Evolutionary conservation across 2,113 vertebrate species (phyloP).

Genomic region (Scolopax mira): DNA sequence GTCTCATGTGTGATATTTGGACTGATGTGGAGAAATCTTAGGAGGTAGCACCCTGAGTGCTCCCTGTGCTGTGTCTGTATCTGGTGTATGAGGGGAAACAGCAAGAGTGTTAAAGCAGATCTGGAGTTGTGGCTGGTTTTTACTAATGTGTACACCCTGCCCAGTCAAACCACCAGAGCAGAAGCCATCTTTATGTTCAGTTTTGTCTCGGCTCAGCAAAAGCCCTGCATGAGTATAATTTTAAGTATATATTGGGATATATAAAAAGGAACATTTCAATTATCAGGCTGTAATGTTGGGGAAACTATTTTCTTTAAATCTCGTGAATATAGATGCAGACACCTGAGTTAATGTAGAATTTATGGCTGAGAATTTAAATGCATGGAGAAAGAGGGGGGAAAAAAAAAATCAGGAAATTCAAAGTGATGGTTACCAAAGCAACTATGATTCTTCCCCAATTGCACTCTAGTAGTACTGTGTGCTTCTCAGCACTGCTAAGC

Average conservation of each 20-base stretch:
- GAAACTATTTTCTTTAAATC: constrained; percentile 2
- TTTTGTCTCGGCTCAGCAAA: not conserved
- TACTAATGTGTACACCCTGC: not conserved
- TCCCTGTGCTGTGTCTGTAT: not conserved
- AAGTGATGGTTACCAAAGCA: constrained; percentile 49
- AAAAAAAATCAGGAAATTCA: not conserved
- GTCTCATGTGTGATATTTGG: not conserved
- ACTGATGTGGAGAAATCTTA: not conserved
- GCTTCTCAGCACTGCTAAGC: not conserved
- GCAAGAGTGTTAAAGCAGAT: not conserved
- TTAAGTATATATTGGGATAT: not conserved
- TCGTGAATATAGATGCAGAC: not conserved
- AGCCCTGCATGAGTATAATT: not conserved
- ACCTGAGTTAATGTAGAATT: not conserved
- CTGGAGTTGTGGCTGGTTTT: not conserved
- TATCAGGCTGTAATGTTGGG: not conserved
- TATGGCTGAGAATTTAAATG: not conserved
- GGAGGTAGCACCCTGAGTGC: not conserved
- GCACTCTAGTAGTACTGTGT: not conserved
- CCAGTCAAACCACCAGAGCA: not conserved
- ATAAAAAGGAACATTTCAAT: not conserved
- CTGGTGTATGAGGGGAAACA: not conserved
- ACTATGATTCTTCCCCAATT: not conserved
- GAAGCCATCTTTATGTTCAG: not conserved
- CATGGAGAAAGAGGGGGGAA: not conserved